Evolutionary conservation across 1,140 invertebrate species (phyloP).

Genomic region (Heliconius hermathena): DNA sequence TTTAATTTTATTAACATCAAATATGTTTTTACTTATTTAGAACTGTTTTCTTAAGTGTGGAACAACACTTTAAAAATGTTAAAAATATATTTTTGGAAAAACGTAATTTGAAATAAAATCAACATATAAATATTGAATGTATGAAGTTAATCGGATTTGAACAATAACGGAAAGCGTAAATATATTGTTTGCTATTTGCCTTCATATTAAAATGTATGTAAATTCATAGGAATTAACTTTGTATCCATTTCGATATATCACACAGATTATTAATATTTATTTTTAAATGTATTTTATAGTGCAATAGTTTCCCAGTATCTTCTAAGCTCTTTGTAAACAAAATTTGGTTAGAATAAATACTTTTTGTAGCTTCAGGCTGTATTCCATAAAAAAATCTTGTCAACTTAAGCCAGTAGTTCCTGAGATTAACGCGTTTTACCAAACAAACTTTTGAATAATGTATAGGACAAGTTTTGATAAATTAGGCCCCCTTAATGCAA

Average conservation of each 20-base stretch:
- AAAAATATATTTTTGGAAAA: neutral
- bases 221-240: constrained; percentile 3
- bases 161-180: neutral
- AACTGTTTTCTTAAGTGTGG: too few species aligned
- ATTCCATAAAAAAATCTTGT: too few species aligned
- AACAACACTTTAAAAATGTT: too few species aligned
- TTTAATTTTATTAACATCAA: too few species aligned
- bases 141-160: constrained; percentile 1
- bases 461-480: too few species aligned
- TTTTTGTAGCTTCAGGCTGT: too few species aligned
- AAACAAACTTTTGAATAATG: too few species aligned
- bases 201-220: constrained; percentile 4
- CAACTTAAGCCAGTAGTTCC: too few species aligned
- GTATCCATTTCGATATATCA: neutral
- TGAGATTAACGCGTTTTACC: too few species aligned
- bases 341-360: too few species aligned
- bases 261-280: neutral
- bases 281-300: neutral
- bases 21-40: too few species aligned
- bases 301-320: neutral
- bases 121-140: neutral
- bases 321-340: neutral
- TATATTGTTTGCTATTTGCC: constrained; percentile 11
- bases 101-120: neutral
- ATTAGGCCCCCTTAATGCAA: too few species aligned